These are phyloP conservation scores for Acipenser ruthenus DNA, from an alignment of 2,797 vertebrate species.

Conservation along the genomic window DNA sequence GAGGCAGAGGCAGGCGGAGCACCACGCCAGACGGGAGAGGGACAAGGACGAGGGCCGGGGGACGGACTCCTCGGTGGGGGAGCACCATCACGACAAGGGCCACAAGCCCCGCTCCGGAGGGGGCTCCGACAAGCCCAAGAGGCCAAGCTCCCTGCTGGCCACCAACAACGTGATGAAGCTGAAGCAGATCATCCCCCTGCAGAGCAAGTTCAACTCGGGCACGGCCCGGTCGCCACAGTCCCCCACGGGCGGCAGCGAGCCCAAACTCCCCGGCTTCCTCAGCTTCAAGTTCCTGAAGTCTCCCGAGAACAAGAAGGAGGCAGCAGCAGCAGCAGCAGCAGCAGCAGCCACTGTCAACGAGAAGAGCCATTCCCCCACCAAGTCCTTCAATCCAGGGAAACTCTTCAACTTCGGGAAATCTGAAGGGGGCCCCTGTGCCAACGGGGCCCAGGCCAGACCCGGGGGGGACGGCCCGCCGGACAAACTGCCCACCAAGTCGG, in stretches of 20 bases:
- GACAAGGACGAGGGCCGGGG: slow-evolving; percentile 77
- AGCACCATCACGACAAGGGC: slow-evolving; percentile 74
- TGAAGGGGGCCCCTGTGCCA: slow-evolving; percentile 57
- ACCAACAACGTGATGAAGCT: slow-evolving; percentile 96
- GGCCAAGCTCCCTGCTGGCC: slow-evolving; percentile 86
- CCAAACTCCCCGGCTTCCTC: slow-evolving; percentile 87
- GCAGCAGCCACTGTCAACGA: slow-evolving; percentile 43
- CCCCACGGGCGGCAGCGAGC: slow-evolving; percentile 70
- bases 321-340: slow-evolving; percentile 25
- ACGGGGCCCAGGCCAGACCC: slow-evolving; percentile 51
- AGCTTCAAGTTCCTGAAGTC: slow-evolving; percentile 97
- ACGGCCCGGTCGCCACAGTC: slow-evolving; percentile 76
- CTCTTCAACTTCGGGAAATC: slow-evolving; percentile 88
- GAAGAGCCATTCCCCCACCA: slow-evolving; percentile 84
- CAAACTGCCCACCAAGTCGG: slow-evolving; percentile 62
- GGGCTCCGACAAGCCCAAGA: slow-evolving; percentile 77
- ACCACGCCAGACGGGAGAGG: slow-evolving; percentile 76
- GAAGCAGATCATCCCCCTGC: slow-evolving; percentile 95
- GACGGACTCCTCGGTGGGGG: slow-evolving; percentile 53
- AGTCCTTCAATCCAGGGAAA: slow-evolving; percentile 90
- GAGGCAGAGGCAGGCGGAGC: slow-evolving; percentile 83
- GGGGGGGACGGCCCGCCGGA: slow-evolving; percentile 42
- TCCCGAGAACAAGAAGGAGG: slow-evolving; percentile 80
- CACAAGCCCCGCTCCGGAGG: slow-evolving; percentile 67
- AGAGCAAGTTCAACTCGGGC: slow-evolving; percentile 82